phyloP scores from a whole-genome alignment of 2,888 invertebrate species.

The Megalurothrips usitatus region DNA sequence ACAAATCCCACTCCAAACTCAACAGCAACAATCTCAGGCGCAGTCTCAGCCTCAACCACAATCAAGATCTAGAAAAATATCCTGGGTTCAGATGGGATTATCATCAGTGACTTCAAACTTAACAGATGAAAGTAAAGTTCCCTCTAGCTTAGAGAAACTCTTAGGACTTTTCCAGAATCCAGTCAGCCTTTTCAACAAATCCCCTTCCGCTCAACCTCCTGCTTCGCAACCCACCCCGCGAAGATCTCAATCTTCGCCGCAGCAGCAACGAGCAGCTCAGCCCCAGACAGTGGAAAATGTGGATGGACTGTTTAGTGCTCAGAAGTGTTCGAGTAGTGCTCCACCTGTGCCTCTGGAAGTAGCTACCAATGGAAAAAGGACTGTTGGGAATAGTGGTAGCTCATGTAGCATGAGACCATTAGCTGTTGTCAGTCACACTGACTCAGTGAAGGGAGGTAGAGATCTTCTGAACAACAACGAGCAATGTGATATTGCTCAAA shows the following conservation, averaged over 20 bases:
- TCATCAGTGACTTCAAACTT: conserved; percentile 47
- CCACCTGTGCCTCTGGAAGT: not conserved
- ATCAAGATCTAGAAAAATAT: conserved; percentile 55
- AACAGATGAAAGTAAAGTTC: conserved; percentile 48
- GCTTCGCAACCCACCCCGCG: not conserved
- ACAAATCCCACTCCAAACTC: conserved; percentile 39
- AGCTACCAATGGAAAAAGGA: not conserved
- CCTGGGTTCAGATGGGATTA: conserved; percentile 49
- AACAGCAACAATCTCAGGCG: conserved; percentile 44
- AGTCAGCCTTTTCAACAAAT: not conserved
- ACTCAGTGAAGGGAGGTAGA: not conserved
- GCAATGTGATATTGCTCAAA: not conserved
- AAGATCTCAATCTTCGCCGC: not conserved
- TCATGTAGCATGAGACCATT: not conserved
- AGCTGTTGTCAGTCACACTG: not conserved
- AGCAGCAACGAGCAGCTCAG: conserved; percentile 1
- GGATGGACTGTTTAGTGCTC: not conserved
- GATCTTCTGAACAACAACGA: conserved; percentile 3
- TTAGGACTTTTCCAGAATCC: conserved; percentile 63
- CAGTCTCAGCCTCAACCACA: conserved; percentile 50
- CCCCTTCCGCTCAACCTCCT: not conserved
- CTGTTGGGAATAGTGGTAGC: not conserved
- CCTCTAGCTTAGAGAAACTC: conserved; percentile 61
- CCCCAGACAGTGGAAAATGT: not conserved
- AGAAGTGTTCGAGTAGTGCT: not conserved